Percentiles rank a stretch among this genome's conserved stretches.
phyloP scores from a whole-genome alignment of 92 coral and sea anemone species.

The Muricea muricata region DNA sequence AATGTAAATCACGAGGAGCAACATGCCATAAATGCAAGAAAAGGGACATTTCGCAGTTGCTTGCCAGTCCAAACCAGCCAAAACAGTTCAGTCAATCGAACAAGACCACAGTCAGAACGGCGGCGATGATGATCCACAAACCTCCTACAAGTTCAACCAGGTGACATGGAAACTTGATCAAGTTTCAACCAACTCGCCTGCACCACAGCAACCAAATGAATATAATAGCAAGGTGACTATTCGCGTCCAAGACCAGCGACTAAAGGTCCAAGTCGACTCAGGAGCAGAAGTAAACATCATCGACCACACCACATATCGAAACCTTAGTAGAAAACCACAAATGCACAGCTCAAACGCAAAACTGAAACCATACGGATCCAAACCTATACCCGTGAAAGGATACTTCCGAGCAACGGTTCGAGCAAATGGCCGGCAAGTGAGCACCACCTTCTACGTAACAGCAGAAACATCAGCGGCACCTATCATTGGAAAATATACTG shows the following conservation, averaged over 20 bases:
- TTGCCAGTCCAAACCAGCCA: no score
- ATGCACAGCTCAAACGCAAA: background rate
- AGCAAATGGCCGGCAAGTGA: conserved; percentile 3
- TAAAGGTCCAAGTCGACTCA: conserved; percentile 13
- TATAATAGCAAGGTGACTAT: background rate
- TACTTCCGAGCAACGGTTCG: background rate
- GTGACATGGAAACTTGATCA: background rate
- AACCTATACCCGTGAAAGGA: background rate
- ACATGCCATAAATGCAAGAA: no score
- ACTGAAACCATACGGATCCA: conserved; percentile 18
- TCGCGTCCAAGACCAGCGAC: background rate
- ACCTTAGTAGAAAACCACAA: background rate
- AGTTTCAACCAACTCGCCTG: background rate
- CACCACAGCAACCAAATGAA: background rate
- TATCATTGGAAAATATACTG: no score
- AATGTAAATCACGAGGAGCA: no score
- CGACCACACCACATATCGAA: background rate
- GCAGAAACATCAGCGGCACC: background rate
- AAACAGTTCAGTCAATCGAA: no score
- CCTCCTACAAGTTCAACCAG: conserved; percentile 14
- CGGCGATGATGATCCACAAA: no score
- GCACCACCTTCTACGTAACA: conserved; percentile 15
- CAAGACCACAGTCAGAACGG: no score
- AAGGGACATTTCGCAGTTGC: no score
- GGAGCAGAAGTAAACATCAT: no score